A percentile compares a stretch with the other conserved stretches of the same genome.
Evolutionary conservation across 2,888 invertebrate genomes (phyloP).

Genomic region (Apamea monoglypha): DNA sequence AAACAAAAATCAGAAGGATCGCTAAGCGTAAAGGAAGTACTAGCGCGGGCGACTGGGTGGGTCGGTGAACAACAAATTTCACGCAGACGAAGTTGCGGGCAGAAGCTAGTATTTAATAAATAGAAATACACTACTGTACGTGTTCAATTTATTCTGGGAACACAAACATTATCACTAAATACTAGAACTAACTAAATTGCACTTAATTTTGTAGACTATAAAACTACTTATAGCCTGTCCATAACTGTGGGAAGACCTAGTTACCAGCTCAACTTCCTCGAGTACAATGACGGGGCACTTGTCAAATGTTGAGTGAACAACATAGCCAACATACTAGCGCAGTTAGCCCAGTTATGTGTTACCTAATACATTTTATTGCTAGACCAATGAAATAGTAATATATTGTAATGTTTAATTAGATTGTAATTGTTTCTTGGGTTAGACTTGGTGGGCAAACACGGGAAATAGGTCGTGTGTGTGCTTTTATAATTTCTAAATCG

Average conservation of each 20-base stretch:
- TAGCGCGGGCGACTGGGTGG: too few species aligned
- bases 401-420: constrained; percentile 53
- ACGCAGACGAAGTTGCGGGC: too few species aligned
- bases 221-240: constrained; percentile 1
- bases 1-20: too few species aligned
- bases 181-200: background rate
- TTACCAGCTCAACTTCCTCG: constrained; percentile 30
- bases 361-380: constrained; percentile 52
- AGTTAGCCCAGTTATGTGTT: constrained; percentile 55
- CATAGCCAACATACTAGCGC: constrained; percentile 27
- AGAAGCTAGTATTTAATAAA: too few species aligned
- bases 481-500: too few species aligned
- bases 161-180: background rate
- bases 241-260: constrained; percentile 44
- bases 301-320: constrained; percentile 49
- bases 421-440: constrained; percentile 20
- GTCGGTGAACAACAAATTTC: too few species aligned
- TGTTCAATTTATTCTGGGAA: background rate
- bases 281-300: constrained; percentile 56
- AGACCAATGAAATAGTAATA: constrained; percentile 26
- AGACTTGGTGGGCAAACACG: background rate
- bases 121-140: background rate
- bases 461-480: background rate
- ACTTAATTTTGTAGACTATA: background rate
- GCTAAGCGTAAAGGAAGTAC: too few species aligned